phyloP scores from a whole-genome alignment of 2,797 vertebrate species.

The Spea hammondii region DNA sequence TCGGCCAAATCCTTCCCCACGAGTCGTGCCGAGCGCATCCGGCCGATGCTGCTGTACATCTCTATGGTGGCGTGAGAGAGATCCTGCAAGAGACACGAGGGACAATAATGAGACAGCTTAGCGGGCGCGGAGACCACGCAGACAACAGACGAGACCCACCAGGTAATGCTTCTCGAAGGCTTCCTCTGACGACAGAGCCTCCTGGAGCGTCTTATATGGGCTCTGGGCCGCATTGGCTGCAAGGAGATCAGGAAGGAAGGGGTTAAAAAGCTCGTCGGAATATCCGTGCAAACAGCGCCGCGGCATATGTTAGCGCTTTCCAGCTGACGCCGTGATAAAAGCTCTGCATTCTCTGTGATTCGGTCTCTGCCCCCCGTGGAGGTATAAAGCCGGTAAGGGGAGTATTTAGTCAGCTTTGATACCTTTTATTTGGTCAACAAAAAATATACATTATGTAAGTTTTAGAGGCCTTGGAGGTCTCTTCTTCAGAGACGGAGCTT shows the following conservation, averaged over 20 bases:
- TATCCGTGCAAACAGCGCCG: background rate
- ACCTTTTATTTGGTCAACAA: too few species aligned
- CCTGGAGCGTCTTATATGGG: conserved; percentile 96
- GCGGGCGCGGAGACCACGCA: background rate
- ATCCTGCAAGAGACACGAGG: conserved; percentile 70
- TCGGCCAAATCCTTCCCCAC: conserved; percentile 95
- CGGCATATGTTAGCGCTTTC: too few species aligned
- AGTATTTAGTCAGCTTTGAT: too few species aligned
- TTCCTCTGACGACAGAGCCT: conserved; percentile 94
- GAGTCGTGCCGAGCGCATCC: conserved; percentile 85
- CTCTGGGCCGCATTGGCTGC: conserved; percentile 82
- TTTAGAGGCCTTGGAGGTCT: too few species aligned
- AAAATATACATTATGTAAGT: too few species aligned
- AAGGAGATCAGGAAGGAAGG: background rate
- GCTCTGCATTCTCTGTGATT: too few species aligned
- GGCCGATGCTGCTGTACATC: conserved; percentile 90
- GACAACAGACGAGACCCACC: conserved; percentile 65
- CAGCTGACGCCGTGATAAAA: too few species aligned
- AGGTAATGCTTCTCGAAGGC: conserved; percentile 97
- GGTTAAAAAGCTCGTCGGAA: too few species aligned
- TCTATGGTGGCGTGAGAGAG: conserved; percentile 92
- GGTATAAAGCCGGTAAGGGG: too few species aligned
- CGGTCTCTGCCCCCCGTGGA: too few species aligned
- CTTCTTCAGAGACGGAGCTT: too few species aligned
- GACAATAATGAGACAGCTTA: too few species aligned